A percentile compares a stretch with the other conserved stretches of the same genome.
phyloP scores from a whole-genome alignment of 2,888 invertebrate species.

The Epistrophella euchroma region DNA sequence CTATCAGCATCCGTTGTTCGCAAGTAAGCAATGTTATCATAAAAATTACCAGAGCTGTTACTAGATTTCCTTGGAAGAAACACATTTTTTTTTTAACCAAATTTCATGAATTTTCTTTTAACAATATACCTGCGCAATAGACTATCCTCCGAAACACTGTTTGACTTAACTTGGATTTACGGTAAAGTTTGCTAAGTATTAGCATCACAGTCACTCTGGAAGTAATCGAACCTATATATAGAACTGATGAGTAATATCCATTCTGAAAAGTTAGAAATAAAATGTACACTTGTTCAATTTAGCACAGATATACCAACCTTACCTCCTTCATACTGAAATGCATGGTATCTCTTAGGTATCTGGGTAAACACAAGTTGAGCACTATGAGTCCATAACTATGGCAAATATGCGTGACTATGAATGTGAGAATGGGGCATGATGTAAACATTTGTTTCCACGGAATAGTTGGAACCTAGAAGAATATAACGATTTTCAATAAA shows the following conservation, averaged over 20 bases:
- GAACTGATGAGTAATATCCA: conserved; percentile 79
- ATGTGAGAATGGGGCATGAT: conserved; percentile 84
- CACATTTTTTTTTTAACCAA: neutral
- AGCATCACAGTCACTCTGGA: conserved; percentile 78
- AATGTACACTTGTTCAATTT: neutral
- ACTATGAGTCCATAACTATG: conserved; percentile 84
- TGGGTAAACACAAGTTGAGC: conserved; percentile 82
- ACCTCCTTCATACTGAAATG: conserved; percentile 83
- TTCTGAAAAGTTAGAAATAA: conserved; percentile 75
- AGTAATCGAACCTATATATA: conserved; percentile 79
- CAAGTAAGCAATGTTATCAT: conserved; percentile 81
- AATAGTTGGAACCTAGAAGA: conserved; percentile 79
- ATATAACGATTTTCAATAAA: neutral
- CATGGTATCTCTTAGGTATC: conserved; percentile 84
- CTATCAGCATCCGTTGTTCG: conserved; percentile 80
- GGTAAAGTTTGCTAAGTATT: conserved; percentile 77
- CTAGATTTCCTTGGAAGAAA: conserved; percentile 77
- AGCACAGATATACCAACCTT: conserved; percentile 56
- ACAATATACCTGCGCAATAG: conserved; percentile 75
- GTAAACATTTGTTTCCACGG: conserved; percentile 84
- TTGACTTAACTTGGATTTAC: conserved; percentile 74
- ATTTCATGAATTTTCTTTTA: neutral
- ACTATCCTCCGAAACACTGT: conserved; percentile 78
- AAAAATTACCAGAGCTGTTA: conserved; percentile 78
- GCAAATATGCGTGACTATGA: conserved; percentile 84